Percentiles rank a stretch among this genome's conserved stretches.
Evolutionary conservation across 2,113 vertebrate genomes (phyloP).

Genomic region (Atherinomorus stipes): DNA sequence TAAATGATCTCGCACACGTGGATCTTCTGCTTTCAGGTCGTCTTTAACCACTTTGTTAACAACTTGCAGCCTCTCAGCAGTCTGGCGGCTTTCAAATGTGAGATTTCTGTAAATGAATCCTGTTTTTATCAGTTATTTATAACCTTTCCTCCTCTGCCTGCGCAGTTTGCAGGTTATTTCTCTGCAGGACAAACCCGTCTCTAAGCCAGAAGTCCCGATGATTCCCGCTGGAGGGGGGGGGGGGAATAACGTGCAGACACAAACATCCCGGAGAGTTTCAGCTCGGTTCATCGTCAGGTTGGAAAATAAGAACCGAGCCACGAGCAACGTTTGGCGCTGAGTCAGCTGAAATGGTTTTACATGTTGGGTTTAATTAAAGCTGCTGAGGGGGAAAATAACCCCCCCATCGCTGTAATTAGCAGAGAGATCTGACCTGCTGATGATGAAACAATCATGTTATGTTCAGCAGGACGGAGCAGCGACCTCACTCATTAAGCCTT

Average conservation of each 20-base stretch:
- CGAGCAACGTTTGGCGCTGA: slow-evolving; percentile 21
- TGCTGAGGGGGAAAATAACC: not conserved
- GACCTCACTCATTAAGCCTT: slow-evolving; percentile 3
- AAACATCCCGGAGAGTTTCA: slow-evolving; percentile 23
- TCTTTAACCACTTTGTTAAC: too few species aligned
- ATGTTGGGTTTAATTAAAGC: slow-evolving; percentile 20
- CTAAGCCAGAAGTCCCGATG: too few species aligned
- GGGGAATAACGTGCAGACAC: not conserved
- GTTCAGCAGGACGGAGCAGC: slow-evolving; percentile 9
- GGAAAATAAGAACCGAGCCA: slow-evolving; percentile 18
- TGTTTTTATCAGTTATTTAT: too few species aligned
- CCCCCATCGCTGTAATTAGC: slow-evolving; percentile 8
- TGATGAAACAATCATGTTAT: slow-evolving; percentile 16
- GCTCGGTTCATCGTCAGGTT: slow-evolving; percentile 18
- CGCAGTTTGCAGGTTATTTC: too few species aligned
- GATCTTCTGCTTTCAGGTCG: too few species aligned
- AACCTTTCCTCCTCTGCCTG: too few species aligned
- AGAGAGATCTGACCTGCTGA: slow-evolving; percentile 25
- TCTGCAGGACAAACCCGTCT: too few species aligned
- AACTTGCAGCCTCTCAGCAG: too few species aligned
- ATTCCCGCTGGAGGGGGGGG: not conserved
- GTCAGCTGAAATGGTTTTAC: not conserved
- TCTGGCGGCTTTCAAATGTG: too few species aligned
- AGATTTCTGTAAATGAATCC: too few species aligned
- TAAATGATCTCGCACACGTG: too few species aligned